phyloP scores from a whole-genome alignment of 2,113 vertebrate species.

The Cromileptes altivelis region DNA sequence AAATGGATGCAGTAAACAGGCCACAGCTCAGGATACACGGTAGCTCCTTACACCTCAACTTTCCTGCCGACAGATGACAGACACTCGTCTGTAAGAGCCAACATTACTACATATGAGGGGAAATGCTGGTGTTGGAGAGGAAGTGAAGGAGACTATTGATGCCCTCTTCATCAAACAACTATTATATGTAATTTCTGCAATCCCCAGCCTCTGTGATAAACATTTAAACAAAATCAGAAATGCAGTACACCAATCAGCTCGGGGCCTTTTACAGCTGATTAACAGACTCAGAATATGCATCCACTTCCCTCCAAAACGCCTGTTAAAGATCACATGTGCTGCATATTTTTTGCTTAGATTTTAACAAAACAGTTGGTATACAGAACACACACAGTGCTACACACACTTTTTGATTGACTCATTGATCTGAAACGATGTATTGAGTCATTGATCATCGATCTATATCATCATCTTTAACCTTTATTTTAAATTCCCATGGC shows the following conservation, averaged over 20 bases:
- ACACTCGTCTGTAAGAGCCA: neutral
- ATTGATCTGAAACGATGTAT: too few species aligned
- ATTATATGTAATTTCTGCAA: constrained; percentile 33
- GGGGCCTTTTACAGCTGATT: constrained; percentile 12
- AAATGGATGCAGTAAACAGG: constrained; percentile 21
- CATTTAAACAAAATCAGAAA: constrained; percentile 24
- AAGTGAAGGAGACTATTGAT: neutral
- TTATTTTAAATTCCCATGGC: too few species aligned
- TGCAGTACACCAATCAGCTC: constrained; percentile 18
- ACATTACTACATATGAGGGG: neutral
- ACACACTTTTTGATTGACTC: neutral
- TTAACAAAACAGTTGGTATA: neutral
- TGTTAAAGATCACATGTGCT: neutral
- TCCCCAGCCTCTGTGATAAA: constrained; percentile 9
- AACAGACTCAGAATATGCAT: neutral
- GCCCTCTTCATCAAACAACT: constrained; percentile 31
- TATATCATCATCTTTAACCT: too few species aligned
- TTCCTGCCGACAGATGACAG: constrained; percentile 25
- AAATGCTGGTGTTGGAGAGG: neutral
- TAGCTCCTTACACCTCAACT: constrained; percentile 9
- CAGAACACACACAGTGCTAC: neutral
- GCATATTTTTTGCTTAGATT: neutral
- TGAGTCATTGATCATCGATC: too few species aligned
- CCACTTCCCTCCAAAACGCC: neutral
- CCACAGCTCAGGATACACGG: neutral